Evolutionary conservation across 2,888 invertebrate genomes (phyloP), one percentile per base, ranked within the genome.

Genomic region (Drosophila subquinaria): DNA sequence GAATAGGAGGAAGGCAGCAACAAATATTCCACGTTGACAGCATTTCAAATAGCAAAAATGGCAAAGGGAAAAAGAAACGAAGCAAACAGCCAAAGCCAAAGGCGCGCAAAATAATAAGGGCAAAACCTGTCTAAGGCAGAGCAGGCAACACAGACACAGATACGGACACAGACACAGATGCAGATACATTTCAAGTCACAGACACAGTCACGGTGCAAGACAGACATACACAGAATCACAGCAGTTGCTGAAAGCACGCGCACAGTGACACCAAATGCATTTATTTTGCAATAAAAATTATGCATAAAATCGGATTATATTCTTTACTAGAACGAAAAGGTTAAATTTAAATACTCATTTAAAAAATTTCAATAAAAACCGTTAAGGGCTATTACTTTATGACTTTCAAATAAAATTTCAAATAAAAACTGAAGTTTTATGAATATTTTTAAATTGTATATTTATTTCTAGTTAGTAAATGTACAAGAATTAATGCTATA

Each of bases 11-110:
- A n/a, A n/a, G 30, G 27, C 8, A 15, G 13, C 15, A 43, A 27
- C 50, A 60, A 52, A 52, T 48, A 52, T 20, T 20, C 67, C 69
- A 73, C 85, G 81, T 64, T 82, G 82, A 82, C 79, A 76, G 84
- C 85, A 88, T 88, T 83, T 82, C 86, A 86, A 88, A 83, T 67
- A 68, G 73, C 76, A 23, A 23, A 73, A 43, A 53, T 3, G 15
- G 33, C 50, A 50, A 35, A 36, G 15, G 51, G 9, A 47, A n/a
- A n/a, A 47, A 36, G 10, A 47, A n/a, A 30, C 27, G 27, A 13
- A 33, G 30, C 33, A 55, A 40, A 23, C 23, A 52, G 72, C 72
- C 65, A 73, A 63, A 59, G 70, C 70, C 70, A 69, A 73, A 57
- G 60, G 66, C 65, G 62, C 66, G 69, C 66, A 67, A 75, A 63